These are phyloP conservation scores for Micoletzkya japonica DNA, from an alignment of 2,888 invertebrate genomes.

Conservation along the genomic window DNA sequence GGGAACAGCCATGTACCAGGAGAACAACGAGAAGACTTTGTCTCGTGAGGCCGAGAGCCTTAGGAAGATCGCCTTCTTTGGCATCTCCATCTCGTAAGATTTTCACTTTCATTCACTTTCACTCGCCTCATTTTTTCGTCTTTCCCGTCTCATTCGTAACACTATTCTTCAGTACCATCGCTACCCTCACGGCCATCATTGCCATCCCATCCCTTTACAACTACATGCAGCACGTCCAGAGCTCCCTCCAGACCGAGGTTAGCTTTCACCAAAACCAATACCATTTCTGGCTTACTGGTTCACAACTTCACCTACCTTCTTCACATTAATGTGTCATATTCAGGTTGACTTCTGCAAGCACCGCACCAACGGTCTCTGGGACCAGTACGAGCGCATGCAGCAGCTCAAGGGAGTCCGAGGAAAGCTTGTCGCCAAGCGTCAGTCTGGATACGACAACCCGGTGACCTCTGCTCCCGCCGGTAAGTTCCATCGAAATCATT, in stretches of 20 bases:
- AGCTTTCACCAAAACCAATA: constrained; percentile 2
- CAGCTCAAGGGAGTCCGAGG: constrained; percentile 52
- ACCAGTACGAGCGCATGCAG: constrained; percentile 51
- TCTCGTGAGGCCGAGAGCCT: constrained; percentile 51
- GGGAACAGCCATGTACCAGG: constrained; percentile 22
- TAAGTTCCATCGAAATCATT: too few relatives aligned
- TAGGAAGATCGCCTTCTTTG: constrained; percentile 51
- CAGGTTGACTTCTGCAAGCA: constrained; percentile 57
- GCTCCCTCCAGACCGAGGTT: constrained; percentile 57
- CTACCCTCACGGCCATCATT: constrained; percentile 58
- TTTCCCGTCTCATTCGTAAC: constrained; percentile 31
- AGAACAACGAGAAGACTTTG: constrained; percentile 46
- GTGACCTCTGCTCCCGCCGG: constrained; percentile 10
- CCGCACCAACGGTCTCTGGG: constrained; percentile 52
- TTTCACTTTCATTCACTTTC: not conserved
- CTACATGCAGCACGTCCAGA: constrained; percentile 62
- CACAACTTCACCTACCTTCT: not conserved
- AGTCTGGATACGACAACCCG: constrained; percentile 40
- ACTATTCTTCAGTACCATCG: constrained; percentile 51
- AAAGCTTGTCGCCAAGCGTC: constrained; percentile 48
- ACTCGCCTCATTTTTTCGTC: not conserved
- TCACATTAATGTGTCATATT: constrained; percentile 3
- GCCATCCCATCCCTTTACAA: constrained; percentile 62
- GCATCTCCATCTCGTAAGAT: constrained; percentile 52
- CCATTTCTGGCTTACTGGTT: not conserved